phyloP scores from a whole-genome alignment of 2,113 vertebrate species.

The Ramphastos sulfuratus region DNA sequence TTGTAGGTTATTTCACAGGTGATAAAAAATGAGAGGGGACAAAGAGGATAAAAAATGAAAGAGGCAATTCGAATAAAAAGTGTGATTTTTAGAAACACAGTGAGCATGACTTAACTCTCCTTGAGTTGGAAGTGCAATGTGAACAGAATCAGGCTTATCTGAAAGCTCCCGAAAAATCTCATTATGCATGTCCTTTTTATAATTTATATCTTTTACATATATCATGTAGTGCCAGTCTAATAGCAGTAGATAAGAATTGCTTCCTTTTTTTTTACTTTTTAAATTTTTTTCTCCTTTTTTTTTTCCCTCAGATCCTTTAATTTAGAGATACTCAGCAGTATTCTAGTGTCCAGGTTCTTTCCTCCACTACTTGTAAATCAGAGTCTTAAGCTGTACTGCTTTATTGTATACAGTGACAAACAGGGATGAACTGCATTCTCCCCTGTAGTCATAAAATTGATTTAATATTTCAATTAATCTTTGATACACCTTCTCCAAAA shows the following conservation, averaged over 20 bases:
- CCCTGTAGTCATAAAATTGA: slow-evolving; percentile 52
- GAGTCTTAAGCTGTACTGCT: slow-evolving; percentile 44
- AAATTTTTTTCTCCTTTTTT: neutral
- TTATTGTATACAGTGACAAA: slow-evolving; percentile 56
- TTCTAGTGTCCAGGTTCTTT: neutral
- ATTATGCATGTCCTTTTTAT: neutral
- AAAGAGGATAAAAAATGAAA: neutral
- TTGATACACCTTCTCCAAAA: slow-evolving; percentile 54
- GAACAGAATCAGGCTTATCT: neutral
- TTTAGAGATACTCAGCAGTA: slow-evolving; percentile 11
- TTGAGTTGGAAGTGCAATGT: neutral
- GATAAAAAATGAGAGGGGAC: neutral
- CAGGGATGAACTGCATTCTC: slow-evolving; percentile 53
- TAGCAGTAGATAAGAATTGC: slow-evolving; percentile 44
- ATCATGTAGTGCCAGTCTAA: neutral
- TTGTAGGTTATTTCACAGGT: neutral
- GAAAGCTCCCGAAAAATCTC: slow-evolving; percentile 8
- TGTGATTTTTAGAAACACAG: neutral
- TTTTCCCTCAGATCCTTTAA: slow-evolving; percentile 13
- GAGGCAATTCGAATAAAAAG: neutral
- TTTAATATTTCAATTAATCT: slow-evolving; percentile 76
- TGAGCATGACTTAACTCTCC: neutral
- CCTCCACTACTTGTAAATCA: slow-evolving; percentile 63
- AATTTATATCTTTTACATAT: neutral
- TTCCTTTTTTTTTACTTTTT: neutral